Evolutionary conservation across 2,888 invertebrate species (phyloP), one percentile per base, ranked within the genome.

Genomic region (Adineta ricciae): DNA sequence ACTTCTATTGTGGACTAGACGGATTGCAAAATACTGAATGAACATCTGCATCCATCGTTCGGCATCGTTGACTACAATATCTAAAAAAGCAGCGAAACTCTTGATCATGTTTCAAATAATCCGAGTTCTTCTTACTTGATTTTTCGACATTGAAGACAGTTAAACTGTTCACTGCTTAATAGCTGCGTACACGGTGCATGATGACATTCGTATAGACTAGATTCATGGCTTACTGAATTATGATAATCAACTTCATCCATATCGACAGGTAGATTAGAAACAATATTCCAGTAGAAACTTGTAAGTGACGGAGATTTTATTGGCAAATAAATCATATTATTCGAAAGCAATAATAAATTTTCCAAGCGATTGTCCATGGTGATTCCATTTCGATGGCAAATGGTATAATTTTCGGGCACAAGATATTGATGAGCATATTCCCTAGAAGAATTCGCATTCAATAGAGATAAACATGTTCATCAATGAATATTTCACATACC

Each of bases 361-460:
- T 91, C 91, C 87, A 92, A 87, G 56, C 92, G 88, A 88, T 92
- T 92, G 88, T 92, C 92, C 86, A 92, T 91, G 0, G 91, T 91
- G 49, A 92, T 90, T 84, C 90, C 90, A 87, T 92, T 92, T 85
- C 89, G 89, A 87, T 92, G 92, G 41, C 24, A n/a, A 41, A 78
- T 78, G 1, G 21, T 21, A 41, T 78, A 41, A 41, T 78, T 41
- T 41, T 38, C n/a, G 24, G 78, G 41, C 2, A 78, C 41, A 2
- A 8, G 2, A n/a, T 24, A 24, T 41, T n/a, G 38, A 41, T 78
- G 9, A 38, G 24, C 38, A 41, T 78, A 78, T 41, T 78, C 78
- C 78, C 78, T 78, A 78, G 9, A 50, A 50, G 50, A 50, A 50
- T n/a, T n/a, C n/a, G n/a, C n/a, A n/a, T n/a, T n/a, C n/a, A n/a